Base-by-base conservation (phyloP, 2,113 vertebrate species). In the Rana temporaria region DNA sequence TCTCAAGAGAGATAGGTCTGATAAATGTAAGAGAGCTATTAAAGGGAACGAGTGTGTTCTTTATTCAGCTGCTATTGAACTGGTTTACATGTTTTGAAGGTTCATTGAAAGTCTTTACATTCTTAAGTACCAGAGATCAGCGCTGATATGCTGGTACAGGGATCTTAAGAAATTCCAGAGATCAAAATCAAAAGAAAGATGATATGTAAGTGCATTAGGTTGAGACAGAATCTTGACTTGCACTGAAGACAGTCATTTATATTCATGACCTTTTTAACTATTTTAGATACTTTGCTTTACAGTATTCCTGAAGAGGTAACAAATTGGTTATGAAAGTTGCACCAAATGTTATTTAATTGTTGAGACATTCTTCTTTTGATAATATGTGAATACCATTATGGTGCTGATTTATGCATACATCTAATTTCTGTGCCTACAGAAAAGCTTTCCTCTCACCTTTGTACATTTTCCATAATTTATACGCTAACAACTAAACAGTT, bases 121-220 rank as follows among this genome's bases (percentile, higher is more conserved):
- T 65, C 34, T 53, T 65, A 53, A 78, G 38, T 32, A 17, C 9
- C 42, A 15, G n/a, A 42, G 55, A 80, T 32, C 32, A 42, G 15
- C 1, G 14, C 12, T 59, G 34, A 70, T 52, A 30, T 57, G 55
- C 55, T 60, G 20, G 16, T 59, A 20, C 34, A 59, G 22, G 32
- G 56, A 71, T 24, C 64, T 24, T 80, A 52, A 4, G 34, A 80
- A 70, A 62, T 30, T 80, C 53, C 66, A 19, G 20, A 78, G 76
- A 66, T 78, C 64, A 32, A 57, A 52, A 18, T 42, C 26, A 55
- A 24, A 69, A 62, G 56, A 62, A 80, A 79, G 15, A 26, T 70
- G 66, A 80, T 62, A 70, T 69, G 14, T 70, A 79, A 70, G 17
- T 60, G 34, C 53, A 62, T 30, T 62, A 70, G 20, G 15, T 26